phyloP scores from a whole-genome alignment of 2,888 invertebrate species.

The Therioaphis trifolii region DNA sequence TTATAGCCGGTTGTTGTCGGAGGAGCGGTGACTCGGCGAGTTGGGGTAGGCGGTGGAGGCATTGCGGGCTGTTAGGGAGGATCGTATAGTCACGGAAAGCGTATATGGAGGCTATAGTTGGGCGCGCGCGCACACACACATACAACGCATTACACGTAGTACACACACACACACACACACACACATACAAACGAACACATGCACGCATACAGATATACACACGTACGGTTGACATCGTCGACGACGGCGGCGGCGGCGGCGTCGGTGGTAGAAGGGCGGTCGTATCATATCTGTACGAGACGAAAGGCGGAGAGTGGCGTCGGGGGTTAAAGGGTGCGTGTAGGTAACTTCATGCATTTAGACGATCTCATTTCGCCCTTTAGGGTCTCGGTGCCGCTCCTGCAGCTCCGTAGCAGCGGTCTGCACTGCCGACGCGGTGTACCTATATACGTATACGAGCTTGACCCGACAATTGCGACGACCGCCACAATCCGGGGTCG shows the following conservation, averaged over 20 bases:
- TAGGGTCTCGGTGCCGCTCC: conserved; percentile 8
- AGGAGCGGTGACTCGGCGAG: neutral
- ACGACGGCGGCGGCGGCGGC: neutral
- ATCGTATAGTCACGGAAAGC: neutral
- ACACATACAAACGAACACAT: neutral
- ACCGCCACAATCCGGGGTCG: neutral
- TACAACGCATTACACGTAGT: too few species aligned
- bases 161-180: neutral
- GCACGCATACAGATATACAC: neutral
- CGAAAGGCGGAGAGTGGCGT: neutral
- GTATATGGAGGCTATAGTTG: too few species aligned
- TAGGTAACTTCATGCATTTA: conserved; percentile 62
- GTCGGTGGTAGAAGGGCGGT: neutral
- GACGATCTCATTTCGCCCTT: conserved; percentile 61
- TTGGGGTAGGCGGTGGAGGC: too few species aligned
- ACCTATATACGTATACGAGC: neutral
- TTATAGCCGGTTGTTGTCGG: neutral
- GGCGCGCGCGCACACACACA: too few species aligned
- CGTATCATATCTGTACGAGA: neutral
- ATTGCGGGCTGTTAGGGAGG: too few species aligned
- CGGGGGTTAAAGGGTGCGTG: conserved; percentile 14
- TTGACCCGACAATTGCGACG: conserved; percentile 42
- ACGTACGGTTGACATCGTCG: neutral
- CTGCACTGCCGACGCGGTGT: neutral
- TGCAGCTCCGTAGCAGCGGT: neutral